These are phyloP conservation scores for Chamaetylas fuelleborni DNA, from an alignment of 2,113 vertebrate genomes.

Conservation along the genomic window DNA sequence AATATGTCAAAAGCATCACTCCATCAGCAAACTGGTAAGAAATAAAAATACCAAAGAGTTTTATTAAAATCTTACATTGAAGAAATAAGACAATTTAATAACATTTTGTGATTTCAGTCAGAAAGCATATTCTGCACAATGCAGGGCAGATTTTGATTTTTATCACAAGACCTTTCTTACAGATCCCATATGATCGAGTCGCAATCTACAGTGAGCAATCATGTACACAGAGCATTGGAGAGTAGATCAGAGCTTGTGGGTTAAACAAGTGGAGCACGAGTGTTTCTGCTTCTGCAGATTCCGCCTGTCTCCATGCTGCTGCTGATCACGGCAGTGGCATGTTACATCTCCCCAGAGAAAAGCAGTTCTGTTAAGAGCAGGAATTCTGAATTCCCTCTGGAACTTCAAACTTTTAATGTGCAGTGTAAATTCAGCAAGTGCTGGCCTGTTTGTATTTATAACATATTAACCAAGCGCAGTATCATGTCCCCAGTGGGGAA, in stretches of 20 bases:
- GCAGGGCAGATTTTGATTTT: not conserved
- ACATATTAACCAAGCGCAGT: not conserved
- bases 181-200: not conserved
- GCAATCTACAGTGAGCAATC: not conserved
- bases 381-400: conserved; percentile 35
- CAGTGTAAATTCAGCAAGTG: conserved; percentile 26
- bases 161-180: not conserved
- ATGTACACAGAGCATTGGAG: not conserved
- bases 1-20: not conserved
- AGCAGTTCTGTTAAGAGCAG: not conserved
- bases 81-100: not conserved
- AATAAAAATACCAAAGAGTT: not conserved
- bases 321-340: not conserved
- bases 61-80: not conserved
- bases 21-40: not conserved
- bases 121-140: not conserved
- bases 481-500: not conserved
- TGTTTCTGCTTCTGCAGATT: not conserved
- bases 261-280: not conserved
- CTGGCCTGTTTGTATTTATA: conserved; percentile 29
- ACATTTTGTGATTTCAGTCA: not conserved
- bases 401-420: not conserved
- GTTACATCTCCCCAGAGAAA: not conserved
- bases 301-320: not conserved
- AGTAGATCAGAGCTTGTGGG: not conserved